phyloP scores from a whole-genome alignment of 2,113 vertebrate species.

The Zosterops pallidus region DNA sequence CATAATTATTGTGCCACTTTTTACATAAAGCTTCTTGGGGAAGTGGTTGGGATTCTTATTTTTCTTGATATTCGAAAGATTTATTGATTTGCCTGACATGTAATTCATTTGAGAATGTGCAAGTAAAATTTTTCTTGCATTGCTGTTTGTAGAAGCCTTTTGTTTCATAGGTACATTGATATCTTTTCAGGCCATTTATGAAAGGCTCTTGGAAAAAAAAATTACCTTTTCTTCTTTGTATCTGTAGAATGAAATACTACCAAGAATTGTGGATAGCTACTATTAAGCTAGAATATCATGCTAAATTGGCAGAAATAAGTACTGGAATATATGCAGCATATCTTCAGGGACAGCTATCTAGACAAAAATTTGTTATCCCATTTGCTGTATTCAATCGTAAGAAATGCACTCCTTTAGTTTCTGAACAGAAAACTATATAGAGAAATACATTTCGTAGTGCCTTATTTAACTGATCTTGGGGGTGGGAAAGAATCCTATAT shows the following conservation, averaged over 20 bases:
- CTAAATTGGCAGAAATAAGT: not conserved
- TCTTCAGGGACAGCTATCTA: not conserved
- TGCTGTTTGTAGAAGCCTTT: slow-evolving; percentile 9
- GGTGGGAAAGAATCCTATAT: not conserved
- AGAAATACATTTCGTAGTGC: not conserved
- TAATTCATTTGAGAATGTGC: slow-evolving; percentile 27
- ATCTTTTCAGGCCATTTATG: not conserved
- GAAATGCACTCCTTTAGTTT: not conserved
- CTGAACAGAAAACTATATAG: not conserved
- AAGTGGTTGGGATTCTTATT: slow-evolving; percentile 36
- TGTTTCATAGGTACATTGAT: not conserved
- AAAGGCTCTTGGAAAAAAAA: not conserved
- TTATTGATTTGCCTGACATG: slow-evolving; percentile 42
- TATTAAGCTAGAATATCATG: not conserved
- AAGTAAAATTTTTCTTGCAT: not conserved
- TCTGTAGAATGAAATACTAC: not conserved
- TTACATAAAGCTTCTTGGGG: slow-evolving; percentile 9
- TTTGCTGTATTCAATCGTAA: not conserved
- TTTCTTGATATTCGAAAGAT: not conserved
- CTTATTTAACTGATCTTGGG: not conserved
- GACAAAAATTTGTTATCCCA: not conserved
- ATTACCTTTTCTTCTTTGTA: not conserved
- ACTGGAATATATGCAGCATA: not conserved
- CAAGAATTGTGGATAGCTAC: not conserved
- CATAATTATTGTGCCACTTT: slow-evolving; percentile 48